phyloP scores from a whole-genome alignment of 2,113 vertebrate species.

The Dendropsophus ebraccatus region DNA sequence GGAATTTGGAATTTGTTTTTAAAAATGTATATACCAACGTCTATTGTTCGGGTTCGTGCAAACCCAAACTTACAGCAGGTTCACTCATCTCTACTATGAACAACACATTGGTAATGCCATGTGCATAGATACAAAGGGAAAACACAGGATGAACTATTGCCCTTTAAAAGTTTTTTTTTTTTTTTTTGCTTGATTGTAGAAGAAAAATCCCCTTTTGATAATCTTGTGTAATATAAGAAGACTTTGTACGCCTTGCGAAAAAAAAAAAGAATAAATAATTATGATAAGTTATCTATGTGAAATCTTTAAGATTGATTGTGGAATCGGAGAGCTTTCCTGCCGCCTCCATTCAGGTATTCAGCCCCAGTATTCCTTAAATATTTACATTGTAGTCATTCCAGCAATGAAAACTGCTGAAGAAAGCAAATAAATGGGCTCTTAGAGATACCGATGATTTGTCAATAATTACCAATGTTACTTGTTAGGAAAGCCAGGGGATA shows the following conservation, averaged over 20 bases:
- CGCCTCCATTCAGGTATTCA: conserved; percentile 21
- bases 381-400: conserved; percentile 57
- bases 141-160: too few relatives aligned
- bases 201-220: background rate
- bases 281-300: conserved; percentile 1
- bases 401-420: conserved; percentile 16
- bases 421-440: conserved; percentile 30
- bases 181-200: background rate
- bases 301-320: conserved; percentile 21
- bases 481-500: conserved; percentile 30
- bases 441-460: conserved; percentile 49
- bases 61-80: too few relatives aligned
- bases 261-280: conserved; percentile 4
- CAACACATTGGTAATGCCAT: too few relatives aligned
- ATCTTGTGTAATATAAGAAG: background rate
- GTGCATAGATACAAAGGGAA: too few relatives aligned
- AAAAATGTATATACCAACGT: too few relatives aligned
- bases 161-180: too few relatives aligned
- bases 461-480: conserved; percentile 39
- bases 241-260: background rate
- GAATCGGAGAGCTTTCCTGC: background rate
- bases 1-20: too few relatives aligned
- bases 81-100: too few relatives aligned
- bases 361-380: conserved; percentile 41
- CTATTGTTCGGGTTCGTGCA: too few relatives aligned